A percentile compares a stretch with the other conserved stretches of the same genome.
Evolutionary conservation across 2,797 vertebrate genomes (phyloP).

Genomic region (Gallinago nigripennis): DNA sequence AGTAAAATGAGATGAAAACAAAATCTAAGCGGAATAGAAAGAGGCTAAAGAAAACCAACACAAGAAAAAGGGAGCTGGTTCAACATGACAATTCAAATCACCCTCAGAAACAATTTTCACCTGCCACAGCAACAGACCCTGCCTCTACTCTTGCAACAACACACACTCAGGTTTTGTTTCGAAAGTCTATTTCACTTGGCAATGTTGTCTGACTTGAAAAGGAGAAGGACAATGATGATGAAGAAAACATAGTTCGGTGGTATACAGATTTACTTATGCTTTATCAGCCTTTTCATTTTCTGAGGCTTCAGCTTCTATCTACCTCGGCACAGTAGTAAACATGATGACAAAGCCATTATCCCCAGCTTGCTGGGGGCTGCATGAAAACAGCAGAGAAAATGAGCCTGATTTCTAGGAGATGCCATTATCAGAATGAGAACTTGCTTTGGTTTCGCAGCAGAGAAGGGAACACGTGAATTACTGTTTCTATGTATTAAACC

Average conservation of each 20-base stretch:
- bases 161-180: background rate
- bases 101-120: background rate
- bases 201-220: background rate
- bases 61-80: background rate
- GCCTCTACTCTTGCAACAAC: background rate
- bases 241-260: background rate
- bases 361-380: background rate
- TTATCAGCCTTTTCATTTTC: background rate
- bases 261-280: background rate
- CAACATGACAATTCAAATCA: background rate
- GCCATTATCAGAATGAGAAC: background rate
- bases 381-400: background rate
- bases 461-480: background rate
- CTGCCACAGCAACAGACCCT: background rate
- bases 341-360: background rate
- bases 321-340: background rate
- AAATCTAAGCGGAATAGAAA: background rate
- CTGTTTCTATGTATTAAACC: background rate
- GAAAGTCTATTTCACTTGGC: background rate
- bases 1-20: background rate
- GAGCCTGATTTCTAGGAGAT: background rate
- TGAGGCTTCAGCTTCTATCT: background rate
- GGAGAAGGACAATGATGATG: background rate
- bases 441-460: background rate
- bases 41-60: background rate